Conservation (phyloP, 2,888 invertebrate species). For the Apodemia zela region DNA sequence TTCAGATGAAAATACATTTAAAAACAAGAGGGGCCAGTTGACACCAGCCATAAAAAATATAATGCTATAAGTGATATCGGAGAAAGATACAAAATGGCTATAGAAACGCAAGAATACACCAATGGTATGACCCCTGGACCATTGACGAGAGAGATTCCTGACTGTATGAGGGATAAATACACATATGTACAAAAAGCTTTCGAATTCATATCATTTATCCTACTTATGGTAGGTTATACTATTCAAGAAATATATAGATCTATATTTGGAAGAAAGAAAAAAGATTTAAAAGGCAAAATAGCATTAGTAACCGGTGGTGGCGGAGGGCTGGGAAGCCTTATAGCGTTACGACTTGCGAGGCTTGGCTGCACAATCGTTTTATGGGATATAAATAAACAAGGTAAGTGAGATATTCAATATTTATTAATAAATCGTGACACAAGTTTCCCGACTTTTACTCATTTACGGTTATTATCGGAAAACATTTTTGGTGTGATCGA, state of each 20-base stretch:
- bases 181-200: conserved; percentile 76
- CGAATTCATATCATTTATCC: conserved; percentile 78
- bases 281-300: conserved; percentile 86
- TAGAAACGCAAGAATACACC: conserved; percentile 63
- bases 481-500: no score
- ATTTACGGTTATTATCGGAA: no score
- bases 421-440: no score
- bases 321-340: conserved; percentile 89
- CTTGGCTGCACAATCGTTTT: conserved; percentile 89
- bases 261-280: conserved; percentile 82
- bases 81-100: conserved; percentile 39
- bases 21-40: conserved; percentile 12
- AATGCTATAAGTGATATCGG: conserved; percentile 18
- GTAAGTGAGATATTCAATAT: conserved; percentile 65
- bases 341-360: conserved; percentile 87
- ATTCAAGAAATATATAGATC: conserved; percentile 81
- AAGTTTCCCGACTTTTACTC: no score
- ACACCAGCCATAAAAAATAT: background rate
- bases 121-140: conserved; percentile 68
- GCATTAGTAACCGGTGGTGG: conserved; percentile 95
- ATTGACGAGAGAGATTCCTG: conserved; percentile 68
- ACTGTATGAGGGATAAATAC: conserved; percentile 71
- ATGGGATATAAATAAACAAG: conserved; percentile 94
- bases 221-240: conserved; percentile 69
- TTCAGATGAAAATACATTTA: conserved; percentile 20